Evolutionary conservation across 1,140 invertebrate genomes (phyloP).

Genomic region (Heterodera schachtii): DNA sequence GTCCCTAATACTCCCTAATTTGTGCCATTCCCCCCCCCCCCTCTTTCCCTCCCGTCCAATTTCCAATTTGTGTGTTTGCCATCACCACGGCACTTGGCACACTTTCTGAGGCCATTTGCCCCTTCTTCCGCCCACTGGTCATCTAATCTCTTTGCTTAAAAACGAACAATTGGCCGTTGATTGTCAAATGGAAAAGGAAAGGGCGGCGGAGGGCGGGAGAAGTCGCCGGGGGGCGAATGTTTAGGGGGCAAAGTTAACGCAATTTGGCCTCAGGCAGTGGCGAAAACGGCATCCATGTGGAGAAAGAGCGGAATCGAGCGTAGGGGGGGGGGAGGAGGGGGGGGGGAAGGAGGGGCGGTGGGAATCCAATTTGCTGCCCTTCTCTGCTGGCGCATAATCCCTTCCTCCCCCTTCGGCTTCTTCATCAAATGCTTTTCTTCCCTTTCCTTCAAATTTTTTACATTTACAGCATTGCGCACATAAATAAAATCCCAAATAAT

Average conservation of each 20-base stretch:
- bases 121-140: not conserved
- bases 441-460: too few species aligned
- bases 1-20: too few species aligned
- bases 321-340: not conserved
- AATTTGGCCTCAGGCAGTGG: conserved; percentile 12
- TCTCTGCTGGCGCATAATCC: not conserved
- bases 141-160: conserved; percentile 7
- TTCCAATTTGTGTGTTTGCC: not conserved
- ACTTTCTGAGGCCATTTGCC: not conserved
- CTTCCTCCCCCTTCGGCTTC: not conserved
- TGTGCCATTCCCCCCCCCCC: too few species aligned
- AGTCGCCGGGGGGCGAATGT: not conserved
- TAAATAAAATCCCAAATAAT: too few species aligned
- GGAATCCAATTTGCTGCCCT: conserved; percentile 11
- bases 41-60: too few species aligned
- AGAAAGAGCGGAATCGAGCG: not conserved
- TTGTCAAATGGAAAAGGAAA: not conserved
- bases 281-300: conserved; percentile 9
- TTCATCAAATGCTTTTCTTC: not conserved
- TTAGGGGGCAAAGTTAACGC: conserved; percentile 7
- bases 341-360: not conserved
- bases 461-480: too few species aligned
- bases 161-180: conserved; percentile 19
- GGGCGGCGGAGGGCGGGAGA: not conserved
- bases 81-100: conserved; percentile 1